Percentiles rank a stretch among this genome's conserved stretches.
These are phyloP conservation scores for Dendronephthya gigantea DNA, from an alignment of 64 coral and sea anemone genomes.

Conservation along the genomic window DNA sequence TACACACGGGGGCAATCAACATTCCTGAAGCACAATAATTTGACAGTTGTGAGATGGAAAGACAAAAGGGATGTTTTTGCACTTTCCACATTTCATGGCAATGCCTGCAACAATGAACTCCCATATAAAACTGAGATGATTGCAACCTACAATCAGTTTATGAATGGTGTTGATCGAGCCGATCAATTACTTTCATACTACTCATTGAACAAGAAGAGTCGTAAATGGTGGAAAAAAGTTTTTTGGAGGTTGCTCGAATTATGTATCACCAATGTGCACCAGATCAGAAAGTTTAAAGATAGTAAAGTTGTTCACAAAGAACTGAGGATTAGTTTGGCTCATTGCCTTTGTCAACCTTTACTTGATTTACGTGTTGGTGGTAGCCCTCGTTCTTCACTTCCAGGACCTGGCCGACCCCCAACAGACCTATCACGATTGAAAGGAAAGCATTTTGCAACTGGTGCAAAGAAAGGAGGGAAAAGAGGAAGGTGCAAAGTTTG, in stretches of 20 bases:
- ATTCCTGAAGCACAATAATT: constrained; percentile 15
- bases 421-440: not conserved
- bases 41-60: constrained; percentile 22
- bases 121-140: constrained; percentile 7
- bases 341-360: constrained; percentile 8
- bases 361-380: not conserved
- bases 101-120: not conserved
- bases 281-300: not conserved
- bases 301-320: not conserved
- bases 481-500: constrained; percentile 31
- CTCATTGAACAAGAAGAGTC: not conserved
- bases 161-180: constrained; percentile 22
- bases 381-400: not conserved
- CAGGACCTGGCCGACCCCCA: constrained; percentile 14
- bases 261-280: not conserved
- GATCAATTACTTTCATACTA: constrained; percentile 28
- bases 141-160: constrained; percentile 8
- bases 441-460: constrained; percentile 23
- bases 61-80: constrained; percentile 36
- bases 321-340: not conserved
- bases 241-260: constrained; percentile 23
- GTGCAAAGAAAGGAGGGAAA: not conserved
- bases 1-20: not conserved
- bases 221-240: constrained; percentile 33
- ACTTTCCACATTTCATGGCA: constrained; percentile 14